Base-by-base conservation (phyloP, 2,797 vertebrate genomes). In the Hydrocynus forskahlii region DNA sequence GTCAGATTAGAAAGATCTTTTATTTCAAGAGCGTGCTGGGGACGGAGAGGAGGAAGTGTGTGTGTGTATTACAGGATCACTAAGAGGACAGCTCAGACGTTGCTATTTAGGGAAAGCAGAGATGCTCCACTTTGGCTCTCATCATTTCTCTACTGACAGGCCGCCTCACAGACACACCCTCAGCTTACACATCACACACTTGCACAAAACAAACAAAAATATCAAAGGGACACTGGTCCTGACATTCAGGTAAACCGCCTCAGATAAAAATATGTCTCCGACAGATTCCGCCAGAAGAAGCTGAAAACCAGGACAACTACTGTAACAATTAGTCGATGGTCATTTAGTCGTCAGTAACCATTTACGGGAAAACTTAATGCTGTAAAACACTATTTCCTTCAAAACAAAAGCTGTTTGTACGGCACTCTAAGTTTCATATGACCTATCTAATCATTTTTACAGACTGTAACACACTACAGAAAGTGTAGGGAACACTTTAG, bases 1-100 rank as follows among this genome's bases (percentile, higher is more conserved):
- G 86, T 90, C 88, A 87, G 88, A 90, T 88, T 88, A 91, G 86
- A 91, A 79, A 80, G 86, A 78, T 84, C 82, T 86, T 89, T 90
- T 87, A 87, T 90, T 78, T 81, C 8, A 75, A 10, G 40, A 54
- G 55, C 23, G 40, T 60, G 45, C 23, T 45, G 43, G 73, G 29
- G 55, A 79, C 71, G 84, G 86, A 87, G 84, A 85, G 82, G 83
- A 10, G 84, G 81, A 81, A 80, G 71, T 85, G 70, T 84, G 69
- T 52, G 40, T n/a, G 43, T 64, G 84, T 75, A 55, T 84, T 38
- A 57, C 16, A 64, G 23, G 60, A 68, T 70, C 52, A 55, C 50
- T 64, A 57, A 64, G 52, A 23, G 50, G 14, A 81, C 55, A 68
- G 35, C 62, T n/a, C 21, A 10, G 19, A 71, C 13, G 16, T 25